Evolutionary conservation across 92 coral and sea anemone species (phyloP).

Genomic region (Palythoa caribaeorum): DNA sequence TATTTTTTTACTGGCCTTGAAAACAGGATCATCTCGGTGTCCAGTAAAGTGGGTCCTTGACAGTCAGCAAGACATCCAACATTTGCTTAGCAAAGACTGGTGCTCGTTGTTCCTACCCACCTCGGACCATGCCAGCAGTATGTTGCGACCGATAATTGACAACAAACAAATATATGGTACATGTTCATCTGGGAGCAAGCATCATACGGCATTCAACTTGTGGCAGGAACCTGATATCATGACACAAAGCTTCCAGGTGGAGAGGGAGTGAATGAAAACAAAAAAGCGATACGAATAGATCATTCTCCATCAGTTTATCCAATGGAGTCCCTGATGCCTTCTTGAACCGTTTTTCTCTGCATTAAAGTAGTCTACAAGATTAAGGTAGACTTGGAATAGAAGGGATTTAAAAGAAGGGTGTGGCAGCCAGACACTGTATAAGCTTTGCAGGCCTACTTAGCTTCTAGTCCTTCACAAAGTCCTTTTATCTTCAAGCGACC

Average conservation of each 20-base stretch:
- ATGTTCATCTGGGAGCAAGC: conserved; percentile 75
- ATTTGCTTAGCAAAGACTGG: conserved; percentile 47
- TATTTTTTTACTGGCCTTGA: conserved; percentile 54
- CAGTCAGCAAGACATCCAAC: conserved; percentile 58
- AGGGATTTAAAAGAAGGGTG: not conserved
- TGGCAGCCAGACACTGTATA: conserved; percentile 36
- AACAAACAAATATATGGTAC: conserved; percentile 23
- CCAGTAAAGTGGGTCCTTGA: conserved; percentile 55
- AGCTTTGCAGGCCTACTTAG: conserved; percentile 55
- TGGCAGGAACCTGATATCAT: conserved; percentile 92
- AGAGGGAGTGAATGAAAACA: conserved; percentile 85
- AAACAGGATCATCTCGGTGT: conserved; percentile 40
- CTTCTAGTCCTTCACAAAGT: conserved; percentile 55
- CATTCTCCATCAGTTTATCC: not conserved
- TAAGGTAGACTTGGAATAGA: not conserved
- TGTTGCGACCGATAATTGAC: conserved; percentile 23
- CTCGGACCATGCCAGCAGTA: conserved; percentile 5
- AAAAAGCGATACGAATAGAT: not conserved
- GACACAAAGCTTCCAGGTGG: conserved; percentile 93
- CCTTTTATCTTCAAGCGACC: conserved; percentile 47
- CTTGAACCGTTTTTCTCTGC: conserved; percentile 11
- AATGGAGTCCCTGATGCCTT: not conserved
- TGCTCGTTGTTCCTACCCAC: conserved; percentile 44
- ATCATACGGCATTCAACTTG: conserved; percentile 66
- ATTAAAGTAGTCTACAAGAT: not conserved